Conservation (phyloP, 2,888 invertebrate species). For the Ptychoptera albimana region DNA sequence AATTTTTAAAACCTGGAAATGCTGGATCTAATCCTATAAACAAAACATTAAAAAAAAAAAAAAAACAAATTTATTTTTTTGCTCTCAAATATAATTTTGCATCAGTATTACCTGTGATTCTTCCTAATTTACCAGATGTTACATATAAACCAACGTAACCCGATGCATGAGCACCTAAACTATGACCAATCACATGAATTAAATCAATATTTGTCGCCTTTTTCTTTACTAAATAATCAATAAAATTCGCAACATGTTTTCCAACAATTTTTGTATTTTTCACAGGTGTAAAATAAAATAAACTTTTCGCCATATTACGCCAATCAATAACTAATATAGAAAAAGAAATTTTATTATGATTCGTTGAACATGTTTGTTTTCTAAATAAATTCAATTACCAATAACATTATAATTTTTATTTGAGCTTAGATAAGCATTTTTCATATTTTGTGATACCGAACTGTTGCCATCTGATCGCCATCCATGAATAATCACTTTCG, state of each 20-base stretch:
- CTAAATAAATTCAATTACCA: neutral
- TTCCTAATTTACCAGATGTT: slow-evolving; percentile 27
- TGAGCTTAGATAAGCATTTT: slow-evolving; percentile 21
- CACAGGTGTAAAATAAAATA: slow-evolving; percentile 25
- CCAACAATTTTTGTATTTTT: slow-evolving; percentile 27
- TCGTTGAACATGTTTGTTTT: neutral
- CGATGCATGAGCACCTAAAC: slow-evolving; percentile 44
- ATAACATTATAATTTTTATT: slow-evolving; percentile 14
- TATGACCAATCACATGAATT: slow-evolving; percentile 33
- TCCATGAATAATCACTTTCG: slow-evolving; percentile 9
- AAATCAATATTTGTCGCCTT: slow-evolving; percentile 10
- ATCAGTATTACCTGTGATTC: slow-evolving; percentile 39
- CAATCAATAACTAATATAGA: slow-evolving; percentile 23
- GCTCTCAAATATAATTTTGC: neutral
- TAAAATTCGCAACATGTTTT: slow-evolving; percentile 21
- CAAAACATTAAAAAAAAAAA: too few species aligned
- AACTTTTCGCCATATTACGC: slow-evolving; percentile 26
- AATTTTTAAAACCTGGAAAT: slow-evolving; percentile 39
- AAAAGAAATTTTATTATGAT: neutral
- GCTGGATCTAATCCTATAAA: slow-evolving; percentile 54
- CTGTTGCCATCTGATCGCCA: slow-evolving; percentile 26
- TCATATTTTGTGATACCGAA: slow-evolving; percentile 25
- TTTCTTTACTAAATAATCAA: slow-evolving; percentile 8
- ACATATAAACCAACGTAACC: slow-evolving; percentile 39
- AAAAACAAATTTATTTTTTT: too few species aligned